phyloP scores from a whole-genome alignment of 2,113 vertebrate genomes.

The Gyps fulvus region DNA sequence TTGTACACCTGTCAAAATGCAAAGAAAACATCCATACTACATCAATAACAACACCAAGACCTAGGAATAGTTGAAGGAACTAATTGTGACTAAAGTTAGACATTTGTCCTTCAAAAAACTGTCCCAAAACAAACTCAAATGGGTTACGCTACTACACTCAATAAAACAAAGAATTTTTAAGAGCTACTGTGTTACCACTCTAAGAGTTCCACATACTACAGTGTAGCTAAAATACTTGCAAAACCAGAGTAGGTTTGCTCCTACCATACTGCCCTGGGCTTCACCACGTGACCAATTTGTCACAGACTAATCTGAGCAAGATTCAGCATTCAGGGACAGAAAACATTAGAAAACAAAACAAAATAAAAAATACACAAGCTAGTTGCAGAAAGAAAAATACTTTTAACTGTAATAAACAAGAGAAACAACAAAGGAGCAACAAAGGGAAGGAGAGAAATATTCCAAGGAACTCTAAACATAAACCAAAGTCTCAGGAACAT shows the following conservation, averaged over 20 bases:
- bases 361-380: neutral
- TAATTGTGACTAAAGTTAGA: neutral
- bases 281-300: neutral
- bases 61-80: neutral
- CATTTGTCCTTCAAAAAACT: neutral
- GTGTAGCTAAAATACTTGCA: neutral
- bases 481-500: neutral
- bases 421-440: neutral
- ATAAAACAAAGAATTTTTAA: neutral
- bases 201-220: neutral
- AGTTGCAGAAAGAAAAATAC: neutral
- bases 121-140: neutral
- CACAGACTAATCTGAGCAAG: neutral
- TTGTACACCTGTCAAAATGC: conserved; percentile 86
- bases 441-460: neutral
- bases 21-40: neutral
- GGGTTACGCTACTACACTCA: neutral
- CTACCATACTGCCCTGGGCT: neutral
- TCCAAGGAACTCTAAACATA: neutral
- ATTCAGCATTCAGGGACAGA: neutral
- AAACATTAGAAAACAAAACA: neutral
- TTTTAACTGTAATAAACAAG: neutral
- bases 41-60: neutral
- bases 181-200: neutral
- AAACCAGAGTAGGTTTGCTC: neutral